phyloP scores from a whole-genome alignment of 1,140 invertebrate genomes.

The Brachionus rubens region DNA sequence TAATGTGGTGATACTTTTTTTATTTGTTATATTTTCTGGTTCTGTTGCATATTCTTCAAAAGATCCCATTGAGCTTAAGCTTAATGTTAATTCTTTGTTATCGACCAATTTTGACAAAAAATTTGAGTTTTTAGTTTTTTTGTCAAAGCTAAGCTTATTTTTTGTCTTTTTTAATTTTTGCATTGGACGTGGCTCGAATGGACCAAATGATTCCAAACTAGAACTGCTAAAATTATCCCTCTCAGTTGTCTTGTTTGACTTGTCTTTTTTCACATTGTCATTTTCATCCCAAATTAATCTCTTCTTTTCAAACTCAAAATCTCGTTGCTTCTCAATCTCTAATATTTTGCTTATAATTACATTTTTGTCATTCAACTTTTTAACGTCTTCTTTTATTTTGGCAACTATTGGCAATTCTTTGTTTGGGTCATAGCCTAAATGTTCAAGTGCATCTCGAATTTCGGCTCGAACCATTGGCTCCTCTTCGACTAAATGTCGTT shows the following conservation, averaged over 20 bases:
- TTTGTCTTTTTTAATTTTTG: neutral
- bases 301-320: constrained; percentile 41
- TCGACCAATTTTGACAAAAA: constrained; percentile 13
- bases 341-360: constrained; percentile 18
- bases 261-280: neutral
- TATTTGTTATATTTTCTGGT: neutral
- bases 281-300: constrained; percentile 34
- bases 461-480: constrained; percentile 47
- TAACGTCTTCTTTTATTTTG: constrained; percentile 58
- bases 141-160: neutral
- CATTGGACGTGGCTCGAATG: neutral
- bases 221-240: neutral
- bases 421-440: constrained; percentile 54
- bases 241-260: too few species aligned
- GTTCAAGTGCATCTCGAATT: constrained; percentile 52
- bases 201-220: constrained; percentile 16
- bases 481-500: constrained; percentile 55
- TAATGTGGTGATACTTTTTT: neutral
- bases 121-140: neutral
- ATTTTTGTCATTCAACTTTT: constrained; percentile 51
- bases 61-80: neutral
- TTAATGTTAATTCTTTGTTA: neutral
- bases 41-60: constrained; percentile 6
- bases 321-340: constrained; percentile 11
- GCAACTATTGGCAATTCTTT: constrained; percentile 58